These are phyloP conservation scores for Siphamia tubifer DNA, from an alignment of 2,113 vertebrate species.

Conservation along the genomic window DNA sequence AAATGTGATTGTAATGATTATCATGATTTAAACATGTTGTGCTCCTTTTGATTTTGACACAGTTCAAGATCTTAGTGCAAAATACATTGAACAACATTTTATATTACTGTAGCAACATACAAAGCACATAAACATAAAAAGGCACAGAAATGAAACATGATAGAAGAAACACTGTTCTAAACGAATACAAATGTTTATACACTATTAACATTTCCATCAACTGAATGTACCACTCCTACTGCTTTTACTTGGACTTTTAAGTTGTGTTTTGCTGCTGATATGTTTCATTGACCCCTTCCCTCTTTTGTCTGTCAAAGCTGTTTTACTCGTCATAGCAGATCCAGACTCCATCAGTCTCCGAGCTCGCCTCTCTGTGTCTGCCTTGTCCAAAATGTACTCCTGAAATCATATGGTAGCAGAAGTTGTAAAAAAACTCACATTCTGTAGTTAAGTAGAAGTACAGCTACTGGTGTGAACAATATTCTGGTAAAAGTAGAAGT, in stretches of 20 bases:
- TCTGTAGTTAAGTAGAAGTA: too few relatives aligned
- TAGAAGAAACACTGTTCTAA: too few relatives aligned
- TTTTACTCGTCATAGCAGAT: slow-evolving; percentile 24
- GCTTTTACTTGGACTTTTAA: slow-evolving; percentile 67
- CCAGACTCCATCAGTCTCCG: slow-evolving; percentile 38
- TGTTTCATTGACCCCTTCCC: slow-evolving; percentile 45
- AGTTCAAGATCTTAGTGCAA: not conserved
- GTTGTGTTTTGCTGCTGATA: slow-evolving; percentile 48
- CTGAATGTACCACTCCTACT: slow-evolving; percentile 43
- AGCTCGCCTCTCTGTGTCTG: slow-evolving; percentile 58
- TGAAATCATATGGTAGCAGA: too few relatives aligned
- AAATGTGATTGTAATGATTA: not conserved
- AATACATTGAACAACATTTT: not conserved
- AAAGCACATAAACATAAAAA: too few relatives aligned
- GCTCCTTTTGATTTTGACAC: too few relatives aligned
- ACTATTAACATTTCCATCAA: slow-evolving; percentile 15
- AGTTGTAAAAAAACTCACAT: too few relatives aligned
- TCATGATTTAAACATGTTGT: not conserved
- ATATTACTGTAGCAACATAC: too few relatives aligned
- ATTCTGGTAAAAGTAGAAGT: too few relatives aligned
- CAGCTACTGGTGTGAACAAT: too few relatives aligned
- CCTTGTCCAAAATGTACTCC: slow-evolving; percentile 81
- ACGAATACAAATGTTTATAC: too few relatives aligned
- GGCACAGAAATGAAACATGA: too few relatives aligned
- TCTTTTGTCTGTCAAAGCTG: slow-evolving; percentile 29